These are phyloP conservation scores for Eledona agricola DNA, from an alignment of 2,888 invertebrate genomes.

Conservation along the genomic window DNA sequence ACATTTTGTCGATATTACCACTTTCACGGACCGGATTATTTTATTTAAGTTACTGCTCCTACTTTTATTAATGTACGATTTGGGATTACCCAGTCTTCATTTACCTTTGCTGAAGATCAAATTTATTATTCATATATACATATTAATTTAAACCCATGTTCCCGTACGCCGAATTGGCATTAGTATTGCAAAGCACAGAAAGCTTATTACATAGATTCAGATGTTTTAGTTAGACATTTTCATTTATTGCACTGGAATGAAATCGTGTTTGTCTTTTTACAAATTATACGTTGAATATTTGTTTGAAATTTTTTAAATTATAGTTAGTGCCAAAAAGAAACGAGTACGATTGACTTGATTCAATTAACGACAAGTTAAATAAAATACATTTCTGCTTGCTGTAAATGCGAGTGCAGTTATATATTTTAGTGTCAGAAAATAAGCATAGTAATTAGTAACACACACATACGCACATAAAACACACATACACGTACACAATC, in stretches of 20 bases:
- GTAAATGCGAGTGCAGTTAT: conserved; percentile 3
- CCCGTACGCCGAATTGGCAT: conserved; percentile 22
- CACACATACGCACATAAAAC: too few relatives aligned
- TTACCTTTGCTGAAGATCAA: conserved; percentile 29
- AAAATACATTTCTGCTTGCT: conserved; percentile 17
- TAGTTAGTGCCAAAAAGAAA: background rate
- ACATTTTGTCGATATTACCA: conserved; percentile 32
- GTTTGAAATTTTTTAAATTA: conserved; percentile 1
- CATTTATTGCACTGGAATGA: conserved; percentile 20
- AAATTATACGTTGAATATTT: conserved; percentile 1
- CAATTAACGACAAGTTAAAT: conserved; percentile 7
- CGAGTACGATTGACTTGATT: conserved; percentile 3
- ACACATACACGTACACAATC: too few relatives aligned
- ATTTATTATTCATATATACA: conserved; percentile 39
- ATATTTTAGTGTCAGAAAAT: conserved; percentile 30
- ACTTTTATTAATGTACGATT: conserved; percentile 18
- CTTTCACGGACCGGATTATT: conserved; percentile 4
- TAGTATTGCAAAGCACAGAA: conserved; percentile 25
- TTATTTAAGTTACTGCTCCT: too few relatives aligned
- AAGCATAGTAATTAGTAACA: conserved; percentile 34
- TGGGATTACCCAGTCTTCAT: conserved; percentile 20
- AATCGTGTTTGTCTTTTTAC: conserved; percentile 15
- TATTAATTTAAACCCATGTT: conserved; percentile 39
- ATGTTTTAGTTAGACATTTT: conserved; percentile 22
- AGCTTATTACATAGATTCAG: conserved; percentile 26